Percentiles rank a stretch among this genome's conserved stretches.
Evolutionary conservation across 2,797 vertebrate genomes (phyloP).

Genomic region (Setipinna tenuifilis): DNA sequence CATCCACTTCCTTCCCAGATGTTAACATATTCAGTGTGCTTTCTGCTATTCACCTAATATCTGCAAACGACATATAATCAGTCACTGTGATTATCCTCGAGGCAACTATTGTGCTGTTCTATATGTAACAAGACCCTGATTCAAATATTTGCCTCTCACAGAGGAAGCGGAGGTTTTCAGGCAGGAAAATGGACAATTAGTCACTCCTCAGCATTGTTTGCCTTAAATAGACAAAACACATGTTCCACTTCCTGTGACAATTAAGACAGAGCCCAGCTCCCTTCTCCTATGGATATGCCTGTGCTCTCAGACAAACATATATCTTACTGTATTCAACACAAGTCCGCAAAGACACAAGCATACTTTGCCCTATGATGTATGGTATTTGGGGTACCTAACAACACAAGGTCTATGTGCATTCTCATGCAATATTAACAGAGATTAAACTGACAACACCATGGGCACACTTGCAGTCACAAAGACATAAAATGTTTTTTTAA

Average conservation of each 20-base stretch:
- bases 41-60: too few relatives aligned
- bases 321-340: neutral
- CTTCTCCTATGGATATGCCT: slow-evolving; percentile 23
- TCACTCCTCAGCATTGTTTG: slow-evolving; percentile 67
- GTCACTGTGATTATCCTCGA: too few relatives aligned
- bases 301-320: neutral
- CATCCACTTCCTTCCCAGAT: too few relatives aligned
- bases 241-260: slow-evolving; percentile 57
- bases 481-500: too few relatives aligned
- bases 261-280: neutral
- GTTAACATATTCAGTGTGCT: too few relatives aligned
- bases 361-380: neutral
- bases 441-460: too few relatives aligned
- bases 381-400: neutral
- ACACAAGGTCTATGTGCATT: too few relatives aligned
- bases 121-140: slow-evolving; percentile 46
- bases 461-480: too few relatives aligned
- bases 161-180: slow-evolving; percentile 70
- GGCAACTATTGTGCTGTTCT: too few relatives aligned
- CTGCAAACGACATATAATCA: too few relatives aligned
- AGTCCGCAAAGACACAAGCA: neutral
- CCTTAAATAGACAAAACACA: slow-evolving; percentile 67
- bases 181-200: slow-evolving; percentile 66
- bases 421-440: too few relatives aligned
- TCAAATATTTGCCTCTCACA: slow-evolving; percentile 55